A percentile compares a stretch with the other conserved stretches of the same genome.
phyloP scores from a whole-genome alignment of 2,797 vertebrate genomes.

The Acipenser transmontanus region DNA sequence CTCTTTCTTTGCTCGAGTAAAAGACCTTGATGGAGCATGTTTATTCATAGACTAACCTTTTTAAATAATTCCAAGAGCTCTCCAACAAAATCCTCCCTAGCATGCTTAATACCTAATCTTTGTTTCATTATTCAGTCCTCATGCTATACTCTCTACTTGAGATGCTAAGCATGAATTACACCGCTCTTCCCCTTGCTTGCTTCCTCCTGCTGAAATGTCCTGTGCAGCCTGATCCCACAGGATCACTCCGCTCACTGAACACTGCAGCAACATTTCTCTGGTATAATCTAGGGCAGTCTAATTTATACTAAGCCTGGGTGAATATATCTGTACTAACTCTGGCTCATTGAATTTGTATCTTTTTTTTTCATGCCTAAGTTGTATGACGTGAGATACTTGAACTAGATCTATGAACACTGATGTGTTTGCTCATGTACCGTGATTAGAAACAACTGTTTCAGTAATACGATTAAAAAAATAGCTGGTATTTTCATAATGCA shows the following conservation, averaged over 20 bases:
- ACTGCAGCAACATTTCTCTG: constrained; percentile 60
- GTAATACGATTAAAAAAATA: constrained; percentile 3
- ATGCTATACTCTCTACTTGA: constrained; percentile 75
- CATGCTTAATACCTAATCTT: constrained; percentile 88
- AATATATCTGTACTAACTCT: constrained; percentile 52
- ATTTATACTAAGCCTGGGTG: constrained; percentile 48
- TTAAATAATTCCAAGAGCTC: constrained; percentile 97
- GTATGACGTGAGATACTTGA: not conserved
- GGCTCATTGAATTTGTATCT: constrained; percentile 59
- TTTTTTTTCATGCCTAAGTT: constrained; percentile 13
- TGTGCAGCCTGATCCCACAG: constrained; percentile 68
- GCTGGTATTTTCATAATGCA: constrained; percentile 2
- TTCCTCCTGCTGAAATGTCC: constrained; percentile 63
- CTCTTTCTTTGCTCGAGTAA: constrained; percentile 78
- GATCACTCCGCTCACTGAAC: constrained; percentile 70
- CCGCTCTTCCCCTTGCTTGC: constrained; percentile 56
- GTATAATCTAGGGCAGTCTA: constrained; percentile 41
- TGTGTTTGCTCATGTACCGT: constrained; percentile 2
- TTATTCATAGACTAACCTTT: constrained; percentile 99
- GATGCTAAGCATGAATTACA: constrained; percentile 84
- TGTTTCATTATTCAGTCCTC: constrained; percentile 94
- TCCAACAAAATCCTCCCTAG: constrained; percentile 84
- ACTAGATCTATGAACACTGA: constrained; percentile 4
- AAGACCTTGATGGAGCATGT: constrained; percentile 94
- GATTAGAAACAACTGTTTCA: not conserved